These are phyloP conservation scores for Tolypeutes matacus DNA, from an alignment of 2,797 vertebrate species.

Conservation along the genomic window DNA sequence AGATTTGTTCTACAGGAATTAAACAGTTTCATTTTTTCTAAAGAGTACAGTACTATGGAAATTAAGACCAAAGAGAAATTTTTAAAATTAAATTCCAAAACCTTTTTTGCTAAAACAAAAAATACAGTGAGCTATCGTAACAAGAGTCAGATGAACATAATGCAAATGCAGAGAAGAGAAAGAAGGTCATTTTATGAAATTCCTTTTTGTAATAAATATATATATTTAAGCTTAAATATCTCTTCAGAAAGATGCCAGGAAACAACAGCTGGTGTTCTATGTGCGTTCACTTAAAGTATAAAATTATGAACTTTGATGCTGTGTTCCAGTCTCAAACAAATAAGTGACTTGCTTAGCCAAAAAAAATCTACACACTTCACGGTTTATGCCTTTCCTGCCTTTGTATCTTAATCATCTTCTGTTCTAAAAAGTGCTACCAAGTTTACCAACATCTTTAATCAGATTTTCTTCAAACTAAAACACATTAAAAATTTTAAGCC, in stretches of 20 bases:
- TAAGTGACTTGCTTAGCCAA: conserved; percentile 73
- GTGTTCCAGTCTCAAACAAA: conserved; percentile 69
- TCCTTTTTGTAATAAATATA: conserved; percentile 57
- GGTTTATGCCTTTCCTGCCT: conserved; percentile 65
- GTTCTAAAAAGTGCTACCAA: conserved; percentile 75
- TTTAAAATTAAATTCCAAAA: conserved; percentile 67
- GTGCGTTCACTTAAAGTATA: conserved; percentile 65
- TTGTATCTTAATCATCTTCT: conserved; percentile 79
- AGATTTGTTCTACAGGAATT: neutral
- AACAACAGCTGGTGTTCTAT: conserved; percentile 76
- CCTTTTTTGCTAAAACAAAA: conserved; percentile 71
- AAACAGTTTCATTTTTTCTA: neutral
- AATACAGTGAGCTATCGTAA: conserved; percentile 8
- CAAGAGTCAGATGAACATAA: neutral
- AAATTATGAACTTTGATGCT: conserved; percentile 75
- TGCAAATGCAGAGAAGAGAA: conserved; percentile 53
- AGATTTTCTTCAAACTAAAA: conserved; percentile 78
- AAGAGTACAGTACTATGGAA: neutral
- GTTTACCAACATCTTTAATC: conserved; percentile 83
- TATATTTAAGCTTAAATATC: conserved; percentile 68
- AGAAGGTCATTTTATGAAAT: conserved; percentile 65
- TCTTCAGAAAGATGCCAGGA: conserved; percentile 71
- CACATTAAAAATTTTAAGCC: conserved; percentile 82
- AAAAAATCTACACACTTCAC: conserved; percentile 67
- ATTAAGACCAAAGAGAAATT: neutral